Base-by-base conservation (phyloP, 2,797 vertebrate genomes). In the Lepilemur ruficaudatus region DNA sequence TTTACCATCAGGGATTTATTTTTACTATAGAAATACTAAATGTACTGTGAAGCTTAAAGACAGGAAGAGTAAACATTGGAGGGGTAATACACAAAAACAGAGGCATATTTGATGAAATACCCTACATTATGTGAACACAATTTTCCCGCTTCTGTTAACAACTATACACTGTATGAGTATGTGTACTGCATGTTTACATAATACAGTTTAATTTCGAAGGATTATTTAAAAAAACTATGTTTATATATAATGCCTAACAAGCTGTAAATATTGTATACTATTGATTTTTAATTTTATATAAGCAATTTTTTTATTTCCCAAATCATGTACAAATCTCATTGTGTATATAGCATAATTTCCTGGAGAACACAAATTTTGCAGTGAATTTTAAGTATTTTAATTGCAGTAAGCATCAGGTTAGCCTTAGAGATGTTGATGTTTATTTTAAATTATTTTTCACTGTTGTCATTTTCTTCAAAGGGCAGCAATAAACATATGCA, bases 181-280 rank as follows among this genome's bases (percentile, higher is more conserved):
- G 85, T 97, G 95, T 97, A 48, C 73, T 98, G 98, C 98, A 98
- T 98, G 98, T 98, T 98, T 98, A 87, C 97, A 88, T 97, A 95
- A 93, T 93, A 96, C 90, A 89, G 65, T 81, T 98, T 96, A 97
- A 94, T 84, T 84, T 95, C 80, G 95, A 97, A 97, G 85, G 91
- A 89, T 92, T 79, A 97, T 96, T 97, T 97, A 69, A 95, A 96
- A 59, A 94, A 67, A 61, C 67, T 70, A 50, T 92, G 96, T 97
- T 97, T 97, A 97, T 98, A 93, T 92, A 96, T 95, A 96, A 81
- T 70, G 91, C 67, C 93, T 98, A 98, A 98, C 97, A 97, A 98
- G 83, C 79, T 99, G 99, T 99, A 99, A 98, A 99, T 99, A 99
- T 84, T 99, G 99, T 99, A 99, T 94, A 91, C 98, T 98, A 98